A percentile compares a stretch with the other conserved stretches of the same genome.
phyloP scores from a whole-genome alignment of 2,797 vertebrate genomes.

The Columba guinea region DNA sequence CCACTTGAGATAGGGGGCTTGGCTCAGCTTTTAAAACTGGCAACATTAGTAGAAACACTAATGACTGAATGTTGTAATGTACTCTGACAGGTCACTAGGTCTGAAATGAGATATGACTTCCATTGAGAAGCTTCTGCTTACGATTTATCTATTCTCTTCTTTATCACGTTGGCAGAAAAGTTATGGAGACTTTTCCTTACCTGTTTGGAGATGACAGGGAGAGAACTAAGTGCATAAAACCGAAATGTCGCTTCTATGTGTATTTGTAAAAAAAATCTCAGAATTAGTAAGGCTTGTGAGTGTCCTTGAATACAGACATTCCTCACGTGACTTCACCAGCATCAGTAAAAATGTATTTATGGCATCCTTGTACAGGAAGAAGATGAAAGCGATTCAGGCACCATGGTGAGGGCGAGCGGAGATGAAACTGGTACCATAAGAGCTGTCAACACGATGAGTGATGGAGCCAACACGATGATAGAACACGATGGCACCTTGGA shows the following conservation, averaged over 20 bases:
- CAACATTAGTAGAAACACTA: not conserved
- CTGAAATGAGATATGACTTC: not conserved
- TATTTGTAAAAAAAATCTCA: not conserved
- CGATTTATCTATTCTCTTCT: not conserved
- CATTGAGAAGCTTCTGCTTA: not conserved
- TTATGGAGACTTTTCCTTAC: not conserved
- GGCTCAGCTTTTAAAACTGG: not conserved
- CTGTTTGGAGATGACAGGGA: not conserved
- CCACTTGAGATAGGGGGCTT: not conserved
- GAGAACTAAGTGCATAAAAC: not conserved
- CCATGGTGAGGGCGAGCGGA: conserved; percentile 88
- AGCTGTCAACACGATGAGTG: conserved; percentile 77
- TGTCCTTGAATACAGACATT: not conserved
- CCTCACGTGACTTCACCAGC: not conserved
- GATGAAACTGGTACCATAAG: conserved; percentile 85
- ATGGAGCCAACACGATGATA: conserved; percentile 85
- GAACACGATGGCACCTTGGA: conserved; percentile 85
- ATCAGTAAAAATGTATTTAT: not conserved
- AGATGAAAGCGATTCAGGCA: conserved; percentile 91
- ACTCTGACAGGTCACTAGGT: not conserved
- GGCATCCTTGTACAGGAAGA: conserved; percentile 82
- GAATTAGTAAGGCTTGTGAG: not conserved
- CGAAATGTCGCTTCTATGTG: not conserved
- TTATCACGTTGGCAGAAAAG: not conserved
- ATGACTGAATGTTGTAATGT: not conserved